Conservation (phyloP, 2,888 invertebrate genomes). For the Steinernema hermaphroditum region DNA sequence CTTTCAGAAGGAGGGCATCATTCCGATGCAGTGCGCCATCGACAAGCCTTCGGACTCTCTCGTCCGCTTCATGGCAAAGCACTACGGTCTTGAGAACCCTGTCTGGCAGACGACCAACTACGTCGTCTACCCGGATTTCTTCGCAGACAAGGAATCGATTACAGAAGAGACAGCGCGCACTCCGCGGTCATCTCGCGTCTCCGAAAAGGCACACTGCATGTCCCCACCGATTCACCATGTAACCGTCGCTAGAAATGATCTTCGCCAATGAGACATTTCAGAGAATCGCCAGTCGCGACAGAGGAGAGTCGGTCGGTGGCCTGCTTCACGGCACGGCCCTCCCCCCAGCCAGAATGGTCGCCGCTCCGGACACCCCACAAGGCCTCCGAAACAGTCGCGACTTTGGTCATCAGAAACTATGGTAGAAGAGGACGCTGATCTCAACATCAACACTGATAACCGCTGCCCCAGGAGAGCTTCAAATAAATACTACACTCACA, state of each 20-base stretch:
- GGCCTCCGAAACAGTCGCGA: slow-evolving; percentile 61
- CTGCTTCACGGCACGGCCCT: slow-evolving; percentile 47
- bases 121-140: slow-evolving; percentile 84
- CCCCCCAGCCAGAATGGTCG: slow-evolving; percentile 32
- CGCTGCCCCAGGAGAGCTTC: too few relatives aligned
- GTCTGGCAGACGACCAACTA: slow-evolving; percentile 85
- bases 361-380: slow-evolving; percentile 57
- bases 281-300: slow-evolving; percentile 1
- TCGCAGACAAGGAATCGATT: slow-evolving; percentile 67
- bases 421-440: slow-evolving; percentile 35
- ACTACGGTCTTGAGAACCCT: slow-evolving; percentile 76
- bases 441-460: too few relatives aligned
- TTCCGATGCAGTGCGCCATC: slow-evolving; percentile 75
- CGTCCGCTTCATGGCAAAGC: slow-evolving; percentile 80
- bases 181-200: slow-evolving; percentile 34
- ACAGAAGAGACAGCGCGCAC: slow-evolving; percentile 31
- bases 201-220: slow-evolving; percentile 30
- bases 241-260: not conserved
- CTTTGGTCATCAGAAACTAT: slow-evolving; percentile 58
- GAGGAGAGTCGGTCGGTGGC: slow-evolving; percentile 44
- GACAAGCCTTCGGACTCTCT: slow-evolving; percentile 90
- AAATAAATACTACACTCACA: too few relatives aligned
- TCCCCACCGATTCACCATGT: slow-evolving; percentile 1
- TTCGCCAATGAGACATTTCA: not conserved
- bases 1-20: slow-evolving; percentile 40